Percentiles rank a stretch among this genome's conserved stretches.
Conservation (phyloP, 1,140 invertebrate species). For the Dysdera silvatica region DNA sequence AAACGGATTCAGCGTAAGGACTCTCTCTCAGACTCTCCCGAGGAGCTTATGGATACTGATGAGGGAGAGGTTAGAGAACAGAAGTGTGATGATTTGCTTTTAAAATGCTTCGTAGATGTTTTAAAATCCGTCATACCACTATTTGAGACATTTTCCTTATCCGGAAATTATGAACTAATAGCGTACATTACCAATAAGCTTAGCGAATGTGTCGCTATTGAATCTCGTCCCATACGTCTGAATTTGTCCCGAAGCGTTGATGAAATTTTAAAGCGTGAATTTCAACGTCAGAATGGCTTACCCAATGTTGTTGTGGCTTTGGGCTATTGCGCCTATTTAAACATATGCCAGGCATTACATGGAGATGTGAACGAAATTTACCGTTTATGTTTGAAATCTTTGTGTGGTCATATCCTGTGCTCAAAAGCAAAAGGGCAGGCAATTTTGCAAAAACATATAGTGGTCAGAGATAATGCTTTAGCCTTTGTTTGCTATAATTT, state of each 20-base stretch:
- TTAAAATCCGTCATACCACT: too few relatives aligned
- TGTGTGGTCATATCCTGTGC: slow-evolving; percentile 48
- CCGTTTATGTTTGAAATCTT: slow-evolving; percentile 46
- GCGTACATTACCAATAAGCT: too few relatives aligned
- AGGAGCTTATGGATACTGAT: slow-evolving; percentile 31
- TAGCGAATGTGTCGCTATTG: too few relatives aligned
- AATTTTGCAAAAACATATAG: slow-evolving; percentile 41
- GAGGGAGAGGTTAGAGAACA: slow-evolving; percentile 27
- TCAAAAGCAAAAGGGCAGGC: slow-evolving; percentile 40
- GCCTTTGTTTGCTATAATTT: slow-evolving; percentile 49
- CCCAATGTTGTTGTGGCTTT: slow-evolving; percentile 43
- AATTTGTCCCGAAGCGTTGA: too few relatives aligned
- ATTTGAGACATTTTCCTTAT: too few relatives aligned
- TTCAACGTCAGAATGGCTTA: neutral
- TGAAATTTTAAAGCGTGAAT: too few relatives aligned
- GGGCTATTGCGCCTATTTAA: slow-evolving; percentile 46
- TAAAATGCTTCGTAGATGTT: too few relatives aligned
- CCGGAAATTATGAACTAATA: too few relatives aligned
- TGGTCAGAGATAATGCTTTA: slow-evolving; percentile 48
- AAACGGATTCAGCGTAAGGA: too few relatives aligned
- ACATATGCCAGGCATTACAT: slow-evolving; percentile 47
- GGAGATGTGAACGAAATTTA: slow-evolving; percentile 46
- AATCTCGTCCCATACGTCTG: too few relatives aligned
- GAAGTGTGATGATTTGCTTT: neutral
- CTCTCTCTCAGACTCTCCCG: too few relatives aligned